Base-by-base conservation (phyloP, 2,113 vertebrate species). In the Protobothrops flavoviridis region DNA sequence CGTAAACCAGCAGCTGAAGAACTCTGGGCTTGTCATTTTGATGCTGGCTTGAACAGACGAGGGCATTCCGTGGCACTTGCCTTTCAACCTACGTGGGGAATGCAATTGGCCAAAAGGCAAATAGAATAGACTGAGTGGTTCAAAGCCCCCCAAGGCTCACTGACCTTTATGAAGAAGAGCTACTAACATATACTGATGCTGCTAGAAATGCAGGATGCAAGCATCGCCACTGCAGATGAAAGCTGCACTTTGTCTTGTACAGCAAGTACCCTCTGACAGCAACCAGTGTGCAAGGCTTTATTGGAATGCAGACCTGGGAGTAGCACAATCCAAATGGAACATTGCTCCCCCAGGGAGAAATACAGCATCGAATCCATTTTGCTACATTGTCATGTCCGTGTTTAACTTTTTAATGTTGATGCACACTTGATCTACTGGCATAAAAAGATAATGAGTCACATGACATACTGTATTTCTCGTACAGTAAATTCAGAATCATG, bases 151-250 rank as follows among this genome's bases (percentile, higher is more conserved):
- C 91, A 87, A 0, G 10, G 39, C 91, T 95, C 2, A 13, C 89
- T 7, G n/a, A 93, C 50, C 85, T 93, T 93, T 61, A n/a, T 57
- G 85, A 57, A 94, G 89, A 0, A 94, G 90, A 81, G 94, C 93
- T 4, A 45, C 48, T 87, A 94, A 53, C 3, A 61, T 50, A 61
- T 12, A 91, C 61, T 0, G 0, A 93, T 33, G 81, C 74, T 90
- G 21, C 2, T 0, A 0, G 85, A 48, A 26, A 0, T 2, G 45
- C 92, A 56, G 93, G 94, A 90, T 61, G 45, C 33, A 55, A 93
- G 21, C 93, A 59, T 0, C 90, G 81, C 85, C 93, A 91, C 92
- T 61, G 21, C 15, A 64, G 87, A 88, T 53, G 0, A 2, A 92
- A 53, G 55, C 48, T 86, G 85, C 11, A 89, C 2, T 61, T 53